phyloP scores from a whole-genome alignment of 2,797 vertebrate species.

The Muscicapa comitata region DNA sequence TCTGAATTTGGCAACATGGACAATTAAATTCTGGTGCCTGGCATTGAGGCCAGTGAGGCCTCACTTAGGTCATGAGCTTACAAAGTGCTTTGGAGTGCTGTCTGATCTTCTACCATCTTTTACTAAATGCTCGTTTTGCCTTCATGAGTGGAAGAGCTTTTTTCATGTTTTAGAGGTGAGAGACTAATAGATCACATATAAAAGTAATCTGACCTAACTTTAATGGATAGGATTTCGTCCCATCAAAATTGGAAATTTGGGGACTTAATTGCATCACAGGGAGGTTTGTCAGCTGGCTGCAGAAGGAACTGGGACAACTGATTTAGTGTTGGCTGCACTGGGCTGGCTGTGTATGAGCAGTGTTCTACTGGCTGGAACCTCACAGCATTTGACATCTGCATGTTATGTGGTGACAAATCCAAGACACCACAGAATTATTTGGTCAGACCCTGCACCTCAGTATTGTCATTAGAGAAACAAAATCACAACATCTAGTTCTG shows the following conservation, averaged over 20 bases:
- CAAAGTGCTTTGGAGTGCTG: neutral
- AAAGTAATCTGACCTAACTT: neutral
- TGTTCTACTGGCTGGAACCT: neutral
- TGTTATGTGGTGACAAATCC: neutral
- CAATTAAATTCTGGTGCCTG: neutral
- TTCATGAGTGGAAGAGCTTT: neutral
- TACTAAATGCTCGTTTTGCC: rapidly evolving
- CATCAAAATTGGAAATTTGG: neutral
- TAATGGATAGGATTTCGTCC: neutral
- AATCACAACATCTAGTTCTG: neutral
- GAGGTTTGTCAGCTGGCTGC: neutral
- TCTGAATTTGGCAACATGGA: neutral
- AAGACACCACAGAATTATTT: neutral
- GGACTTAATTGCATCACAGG: neutral
- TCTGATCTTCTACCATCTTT: neutral
- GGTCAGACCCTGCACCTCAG: neutral
- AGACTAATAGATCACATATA: neutral
- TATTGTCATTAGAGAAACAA: neutral
- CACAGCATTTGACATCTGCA: rapidly evolving
- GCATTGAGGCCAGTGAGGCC: neutral
- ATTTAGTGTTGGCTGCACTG: neutral
- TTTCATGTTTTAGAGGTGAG: neutral
- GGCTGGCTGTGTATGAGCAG: neutral
- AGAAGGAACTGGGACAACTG: neutral
- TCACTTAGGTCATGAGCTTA: neutral